phyloP scores from a whole-genome alignment of 2,797 vertebrate species.

The Argya squamiceps region DNA sequence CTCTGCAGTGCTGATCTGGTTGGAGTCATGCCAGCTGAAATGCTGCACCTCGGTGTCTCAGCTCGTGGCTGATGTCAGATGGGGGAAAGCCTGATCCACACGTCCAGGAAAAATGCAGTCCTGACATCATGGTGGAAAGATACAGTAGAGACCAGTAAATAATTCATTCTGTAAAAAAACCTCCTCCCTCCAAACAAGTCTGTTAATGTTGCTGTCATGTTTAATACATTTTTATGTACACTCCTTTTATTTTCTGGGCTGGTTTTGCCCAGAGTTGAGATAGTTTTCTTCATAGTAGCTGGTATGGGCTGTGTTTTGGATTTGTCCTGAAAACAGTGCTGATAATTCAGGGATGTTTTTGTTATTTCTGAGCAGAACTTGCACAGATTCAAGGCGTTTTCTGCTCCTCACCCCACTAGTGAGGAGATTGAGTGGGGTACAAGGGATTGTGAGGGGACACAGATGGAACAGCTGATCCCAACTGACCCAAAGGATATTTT shows the following conservation, averaged over 20 bases:
- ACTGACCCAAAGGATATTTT: neutral
- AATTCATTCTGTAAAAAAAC: neutral
- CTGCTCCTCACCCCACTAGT: neutral
- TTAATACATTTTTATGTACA: conserved; percentile 34
- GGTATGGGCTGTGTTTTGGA: neutral
- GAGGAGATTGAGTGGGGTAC: neutral
- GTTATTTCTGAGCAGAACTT: neutral
- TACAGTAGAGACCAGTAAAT: neutral
- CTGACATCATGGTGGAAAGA: neutral
- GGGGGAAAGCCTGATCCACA: neutral
- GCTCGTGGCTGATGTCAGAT: neutral
- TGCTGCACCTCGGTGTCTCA: neutral
- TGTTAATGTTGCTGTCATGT: conserved; percentile 9
- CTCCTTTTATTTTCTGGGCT: neutral
- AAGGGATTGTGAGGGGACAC: neutral
- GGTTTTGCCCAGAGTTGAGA: neutral
- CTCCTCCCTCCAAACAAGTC: neutral
- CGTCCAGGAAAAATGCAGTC: neutral
- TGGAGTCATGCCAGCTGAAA: neutral
- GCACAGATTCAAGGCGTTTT: neutral
- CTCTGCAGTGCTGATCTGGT: neutral
- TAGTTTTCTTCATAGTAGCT: neutral
- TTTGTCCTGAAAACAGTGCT: neutral
- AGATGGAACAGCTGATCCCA: neutral
- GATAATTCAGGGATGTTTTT: neutral